Evolutionary conservation across 2,113 vertebrate genomes (phyloP).

Genomic region (Eurystomus gularis): DNA sequence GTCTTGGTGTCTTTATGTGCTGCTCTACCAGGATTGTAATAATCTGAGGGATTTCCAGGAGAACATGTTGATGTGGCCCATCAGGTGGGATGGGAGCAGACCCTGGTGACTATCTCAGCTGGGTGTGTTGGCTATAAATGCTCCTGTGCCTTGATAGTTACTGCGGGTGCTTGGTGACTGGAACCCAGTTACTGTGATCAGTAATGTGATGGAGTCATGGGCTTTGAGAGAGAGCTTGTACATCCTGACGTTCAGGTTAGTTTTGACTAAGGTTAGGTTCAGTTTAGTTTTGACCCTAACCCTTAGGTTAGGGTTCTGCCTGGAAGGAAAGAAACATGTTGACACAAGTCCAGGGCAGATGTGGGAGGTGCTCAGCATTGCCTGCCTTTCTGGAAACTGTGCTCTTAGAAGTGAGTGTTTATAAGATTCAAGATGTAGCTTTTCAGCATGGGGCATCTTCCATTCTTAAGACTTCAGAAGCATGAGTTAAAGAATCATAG

Average conservation of each 20-base stretch:
- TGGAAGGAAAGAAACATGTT: neutral
- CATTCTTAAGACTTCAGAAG: neutral
- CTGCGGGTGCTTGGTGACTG: neutral
- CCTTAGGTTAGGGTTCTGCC: no score
- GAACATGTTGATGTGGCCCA: neutral
- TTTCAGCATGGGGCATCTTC: neutral
- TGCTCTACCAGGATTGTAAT: neutral
- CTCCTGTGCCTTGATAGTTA: neutral
- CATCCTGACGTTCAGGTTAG: neutral
- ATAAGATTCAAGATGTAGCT: neutral
- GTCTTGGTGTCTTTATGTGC: neutral
- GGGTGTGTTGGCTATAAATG: neutral
- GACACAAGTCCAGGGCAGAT: neutral
- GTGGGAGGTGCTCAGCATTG: neutral
- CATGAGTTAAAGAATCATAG: neutral
- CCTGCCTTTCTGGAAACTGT: neutral
- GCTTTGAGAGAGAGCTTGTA: neutral
- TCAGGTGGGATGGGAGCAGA: neutral
- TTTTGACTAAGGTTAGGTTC: no score
- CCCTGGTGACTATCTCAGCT: neutral
- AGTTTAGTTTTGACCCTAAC: no score
- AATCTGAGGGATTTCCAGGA: neutral
- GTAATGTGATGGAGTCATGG: neutral
- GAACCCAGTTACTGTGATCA: neutral
- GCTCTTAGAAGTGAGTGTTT: neutral